Evolutionary conservation across 2,113 vertebrate genomes (phyloP), one percentile per base, ranked within the genome.

Genomic region (Arvicanthis niloticus): DNA sequence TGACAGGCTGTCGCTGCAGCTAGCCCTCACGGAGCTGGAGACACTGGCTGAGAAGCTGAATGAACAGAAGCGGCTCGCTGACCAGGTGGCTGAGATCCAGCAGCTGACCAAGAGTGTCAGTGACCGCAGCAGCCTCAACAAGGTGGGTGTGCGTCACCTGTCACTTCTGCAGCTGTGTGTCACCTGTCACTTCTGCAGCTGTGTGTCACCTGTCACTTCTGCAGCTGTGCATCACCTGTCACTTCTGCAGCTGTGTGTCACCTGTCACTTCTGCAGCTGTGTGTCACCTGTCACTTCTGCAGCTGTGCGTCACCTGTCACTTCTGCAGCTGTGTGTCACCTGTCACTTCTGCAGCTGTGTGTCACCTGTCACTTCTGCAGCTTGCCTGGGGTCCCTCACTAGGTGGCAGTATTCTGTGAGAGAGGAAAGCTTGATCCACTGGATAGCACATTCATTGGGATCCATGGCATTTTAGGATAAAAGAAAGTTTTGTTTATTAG

Each of bases 21-120:
- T 99, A 51, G 99, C 99, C n/a, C 99, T 99, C 60, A 99, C 99
- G 0, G 99, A 99, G 98, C 98, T 99, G 98, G 99, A 99, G 98
- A 99, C 99, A 0, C 97, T 99, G 98, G 99, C 99, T 0, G 99
- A 99, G 99, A 99, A 99, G 94, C 99, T 99, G 93, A 99, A 99
- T 0, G 99, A 99, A 95, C 99, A 99, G 98, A 99, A 99, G 88
- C 99, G 99, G 6, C 96, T 99, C 88, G 99, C 99, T 0, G 99
- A 99, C 98, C 99, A 99, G 98, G 98, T 99, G n/a, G 98, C 99
- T 0, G 99, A 99, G 96, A 99, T 99, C 93, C 99, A 99, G 91
- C 99, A 99, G 97, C 99, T 99, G n/a, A 99, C 99, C 95, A 99
- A 99, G 98, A 99, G 99, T 16, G 98, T 99, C 96, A 99, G 99